A percentile compares a stretch with the other conserved stretches of the same genome.
Evolutionary conservation across 2,888 invertebrate species (phyloP).

Genomic region (Coelopa pilipes): DNA sequence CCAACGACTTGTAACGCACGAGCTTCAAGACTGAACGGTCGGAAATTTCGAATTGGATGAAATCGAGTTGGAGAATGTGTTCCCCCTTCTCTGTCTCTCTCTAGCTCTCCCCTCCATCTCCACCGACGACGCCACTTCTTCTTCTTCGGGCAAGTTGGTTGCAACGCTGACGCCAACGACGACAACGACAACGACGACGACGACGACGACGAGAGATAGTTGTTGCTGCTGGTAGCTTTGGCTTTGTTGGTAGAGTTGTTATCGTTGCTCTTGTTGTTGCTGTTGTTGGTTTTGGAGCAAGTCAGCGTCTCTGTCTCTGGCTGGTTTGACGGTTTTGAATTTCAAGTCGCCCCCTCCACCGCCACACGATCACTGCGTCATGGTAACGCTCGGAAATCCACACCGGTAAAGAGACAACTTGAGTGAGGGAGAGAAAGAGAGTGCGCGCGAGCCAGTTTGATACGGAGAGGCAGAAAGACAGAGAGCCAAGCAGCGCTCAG

Average conservation of each 20-base stretch:
- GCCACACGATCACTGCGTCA: not conserved
- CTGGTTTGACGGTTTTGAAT: slow-evolving; percentile 35
- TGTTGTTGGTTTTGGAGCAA: not conserved
- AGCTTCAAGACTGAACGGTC: slow-evolving; percentile 61
- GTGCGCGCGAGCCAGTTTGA: not conserved
- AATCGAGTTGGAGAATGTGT: slow-evolving; percentile 46
- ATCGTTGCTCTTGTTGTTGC: slow-evolving; percentile 3
- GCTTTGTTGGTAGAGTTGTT: slow-evolving; percentile 7
- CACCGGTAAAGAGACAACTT: not conserved
- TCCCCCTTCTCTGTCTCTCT: slow-evolving; percentile 1
- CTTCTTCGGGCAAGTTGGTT: slow-evolving; percentile 16
- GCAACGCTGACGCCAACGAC: slow-evolving; percentile 24
- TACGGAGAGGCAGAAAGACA: not conserved
- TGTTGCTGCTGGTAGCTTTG: not conserved
- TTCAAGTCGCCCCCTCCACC: slow-evolving; percentile 14
- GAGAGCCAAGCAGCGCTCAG: not conserved
- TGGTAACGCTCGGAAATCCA: not conserved
- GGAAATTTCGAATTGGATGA: slow-evolving; percentile 54
- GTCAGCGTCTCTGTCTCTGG: not conserved
- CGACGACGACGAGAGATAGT: not conserved
- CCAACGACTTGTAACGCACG: slow-evolving; percentile 51
- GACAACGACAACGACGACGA: not conserved
- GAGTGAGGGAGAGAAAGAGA: not conserved
- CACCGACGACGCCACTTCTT: too few relatives aligned
- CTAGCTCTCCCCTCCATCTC: not conserved